A percentile compares a stretch with the other conserved stretches of the same genome.
Conservation (phyloP, 2,797 vertebrate genomes). For the Syngnathus acus region DNA sequence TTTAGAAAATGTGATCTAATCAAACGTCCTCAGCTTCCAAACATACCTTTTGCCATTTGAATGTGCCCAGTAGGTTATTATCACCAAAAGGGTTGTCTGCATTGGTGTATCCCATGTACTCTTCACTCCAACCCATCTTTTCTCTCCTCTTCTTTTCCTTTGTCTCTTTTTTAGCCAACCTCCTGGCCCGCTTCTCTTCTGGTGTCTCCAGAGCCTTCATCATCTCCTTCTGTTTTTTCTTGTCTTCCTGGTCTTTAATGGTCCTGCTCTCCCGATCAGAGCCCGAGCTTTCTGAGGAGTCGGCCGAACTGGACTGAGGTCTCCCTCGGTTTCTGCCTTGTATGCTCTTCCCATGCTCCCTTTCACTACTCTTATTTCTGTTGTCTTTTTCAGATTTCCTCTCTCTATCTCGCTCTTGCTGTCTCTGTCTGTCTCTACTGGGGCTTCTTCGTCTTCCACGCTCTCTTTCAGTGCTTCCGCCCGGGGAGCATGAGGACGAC, state of each 20-base stretch:
- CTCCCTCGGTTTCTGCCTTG: conserved; percentile 33
- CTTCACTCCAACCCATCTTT: conserved; percentile 99
- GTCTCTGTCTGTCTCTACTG: conserved; percentile 38
- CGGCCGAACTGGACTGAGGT: conserved; percentile 54
- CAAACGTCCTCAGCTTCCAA: not conserved
- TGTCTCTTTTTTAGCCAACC: conserved; percentile 91
- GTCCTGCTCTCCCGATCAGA: conserved; percentile 38
- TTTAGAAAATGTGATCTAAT: not conserved
- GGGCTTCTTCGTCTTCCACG: conserved; percentile 34
- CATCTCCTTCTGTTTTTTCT: conserved; percentile 80
- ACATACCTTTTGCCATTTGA: conserved; percentile 95
- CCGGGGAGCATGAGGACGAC: conserved; percentile 48
- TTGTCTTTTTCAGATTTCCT: conserved; percentile 15
- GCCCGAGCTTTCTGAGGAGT: conserved; percentile 73
- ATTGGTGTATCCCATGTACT: conserved; percentile 99
- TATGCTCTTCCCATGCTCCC: conserved; percentile 36
- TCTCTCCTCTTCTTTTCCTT: conserved; percentile 95
- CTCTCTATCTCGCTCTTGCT: conserved; percentile 26
- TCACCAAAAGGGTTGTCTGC: conserved; percentile 97
- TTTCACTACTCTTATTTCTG: conserved; percentile 29
- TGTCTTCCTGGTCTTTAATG: conserved; percentile 72
- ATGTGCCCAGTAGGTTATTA: conserved; percentile 93
- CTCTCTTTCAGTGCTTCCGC: conserved; percentile 45
- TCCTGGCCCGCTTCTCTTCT: conserved; percentile 91
- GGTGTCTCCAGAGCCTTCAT: conserved; percentile 94